A percentile compares a stretch with the other conserved stretches of the same genome.
These are phyloP conservation scores for Loxodonta africana DNA, from an alignment of 2,113 vertebrate genomes.

Conservation along the genomic window DNA sequence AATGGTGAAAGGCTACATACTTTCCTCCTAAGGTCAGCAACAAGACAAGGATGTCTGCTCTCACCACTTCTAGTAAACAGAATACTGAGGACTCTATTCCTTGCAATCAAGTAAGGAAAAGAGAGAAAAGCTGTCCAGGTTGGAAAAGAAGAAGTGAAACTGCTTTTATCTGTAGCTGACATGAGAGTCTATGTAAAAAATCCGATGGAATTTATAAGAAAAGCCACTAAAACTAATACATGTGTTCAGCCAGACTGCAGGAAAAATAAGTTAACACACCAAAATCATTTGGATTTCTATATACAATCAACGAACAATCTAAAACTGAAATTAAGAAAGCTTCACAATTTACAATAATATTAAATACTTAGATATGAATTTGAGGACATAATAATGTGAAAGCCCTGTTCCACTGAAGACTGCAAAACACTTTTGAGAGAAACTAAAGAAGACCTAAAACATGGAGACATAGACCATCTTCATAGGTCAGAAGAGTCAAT, in stretches of 20 bases:
- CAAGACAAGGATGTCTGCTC: too few relatives aligned
- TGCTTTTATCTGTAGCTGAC: neutral
- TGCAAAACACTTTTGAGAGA: neutral
- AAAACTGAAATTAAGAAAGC: neutral
- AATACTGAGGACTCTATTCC: neutral
- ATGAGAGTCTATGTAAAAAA: neutral
- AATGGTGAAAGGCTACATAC: neutral
- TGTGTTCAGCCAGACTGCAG: neutral
- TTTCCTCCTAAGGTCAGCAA: neutral
- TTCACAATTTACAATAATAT: neutral
- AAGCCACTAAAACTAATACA: neutral
- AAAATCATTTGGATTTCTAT: neutral
- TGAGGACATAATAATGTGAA: neutral
- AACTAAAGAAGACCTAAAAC: neutral
- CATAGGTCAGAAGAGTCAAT: neutral
- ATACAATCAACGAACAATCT: neutral
- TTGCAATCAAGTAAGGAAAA: neutral
- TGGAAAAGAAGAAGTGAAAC: neutral
- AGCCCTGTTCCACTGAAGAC: neutral
- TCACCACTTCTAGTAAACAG: neutral
- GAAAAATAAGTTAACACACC: neutral
- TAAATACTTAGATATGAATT: neutral
- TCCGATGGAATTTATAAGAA: neutral
- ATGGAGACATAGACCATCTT: neutral
- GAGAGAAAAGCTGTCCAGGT: neutral